Evolutionary conservation across 1,140 invertebrate species (phyloP).

Genomic region (Rhagoletis zephyria): DNA sequence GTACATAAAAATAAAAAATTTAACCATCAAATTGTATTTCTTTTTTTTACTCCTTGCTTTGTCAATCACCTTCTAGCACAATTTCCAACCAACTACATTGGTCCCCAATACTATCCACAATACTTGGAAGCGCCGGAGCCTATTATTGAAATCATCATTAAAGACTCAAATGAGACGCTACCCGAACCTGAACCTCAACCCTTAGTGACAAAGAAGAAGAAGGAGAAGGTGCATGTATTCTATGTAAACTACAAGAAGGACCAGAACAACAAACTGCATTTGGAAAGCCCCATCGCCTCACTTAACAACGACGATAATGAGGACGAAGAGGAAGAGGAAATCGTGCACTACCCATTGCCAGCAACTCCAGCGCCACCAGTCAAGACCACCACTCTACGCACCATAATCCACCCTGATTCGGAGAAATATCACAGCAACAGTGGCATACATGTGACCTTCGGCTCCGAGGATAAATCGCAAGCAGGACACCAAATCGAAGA

Average conservation of each 20-base stretch:
- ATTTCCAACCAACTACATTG: slow-evolving; percentile 62
- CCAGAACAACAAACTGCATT: slow-evolving; percentile 76
- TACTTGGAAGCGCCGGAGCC: slow-evolving; percentile 87
- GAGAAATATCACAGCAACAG: slow-evolving; percentile 84
- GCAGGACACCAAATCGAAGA: slow-evolving; percentile 75
- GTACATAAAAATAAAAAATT: not conserved
- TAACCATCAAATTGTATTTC: slow-evolving; percentile 1
- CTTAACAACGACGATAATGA: slow-evolving; percentile 69
- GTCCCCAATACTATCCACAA: slow-evolving; percentile 73
- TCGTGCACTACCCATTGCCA: slow-evolving; percentile 85
- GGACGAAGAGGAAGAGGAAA: slow-evolving; percentile 74
- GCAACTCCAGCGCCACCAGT: slow-evolving; percentile 80
- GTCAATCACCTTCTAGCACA: slow-evolving; percentile 61
- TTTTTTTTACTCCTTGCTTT: not conserved
- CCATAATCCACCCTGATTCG: slow-evolving; percentile 87
- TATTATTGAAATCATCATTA: slow-evolving; percentile 92
- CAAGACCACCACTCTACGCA: slow-evolving; percentile 83
- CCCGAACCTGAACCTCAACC: slow-evolving; percentile 79
- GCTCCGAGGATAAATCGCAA: slow-evolving; percentile 77
- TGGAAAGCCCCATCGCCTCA: slow-evolving; percentile 70
- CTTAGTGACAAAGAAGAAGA: slow-evolving; percentile 77
- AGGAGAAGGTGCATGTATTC: slow-evolving; percentile 89
- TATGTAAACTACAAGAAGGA: slow-evolving; percentile 91
- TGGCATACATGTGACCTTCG: slow-evolving; percentile 84
- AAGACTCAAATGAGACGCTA: slow-evolving; percentile 87